These are phyloP conservation scores for Lysiphlebus fabarum DNA, from an alignment of 1,140 invertebrate genomes.

Conservation along the genomic window DNA sequence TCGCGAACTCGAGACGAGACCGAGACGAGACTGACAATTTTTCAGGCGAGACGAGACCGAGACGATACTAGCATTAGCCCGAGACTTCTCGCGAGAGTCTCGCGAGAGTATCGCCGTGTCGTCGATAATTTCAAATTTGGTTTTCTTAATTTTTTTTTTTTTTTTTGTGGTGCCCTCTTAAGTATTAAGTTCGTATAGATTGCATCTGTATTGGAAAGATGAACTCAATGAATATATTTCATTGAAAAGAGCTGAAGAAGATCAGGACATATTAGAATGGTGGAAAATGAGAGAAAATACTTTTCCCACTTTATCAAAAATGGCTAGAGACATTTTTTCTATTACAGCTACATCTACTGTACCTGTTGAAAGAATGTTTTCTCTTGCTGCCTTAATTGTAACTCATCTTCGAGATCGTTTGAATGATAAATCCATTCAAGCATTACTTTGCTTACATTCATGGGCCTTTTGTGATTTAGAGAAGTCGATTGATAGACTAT, in stretches of 20 bases:
- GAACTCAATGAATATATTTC: slow-evolving; percentile 18
- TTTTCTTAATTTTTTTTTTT: too few relatives aligned
- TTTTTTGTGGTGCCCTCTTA: too few relatives aligned
- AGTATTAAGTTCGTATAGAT: too few relatives aligned
- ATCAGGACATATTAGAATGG: slow-evolving; percentile 24
- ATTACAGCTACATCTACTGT: slow-evolving; percentile 23
- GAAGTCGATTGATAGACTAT: too few relatives aligned
- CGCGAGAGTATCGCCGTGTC: too few relatives aligned
- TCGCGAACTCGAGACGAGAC: too few relatives aligned
- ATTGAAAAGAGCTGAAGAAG: slow-evolving; percentile 3
- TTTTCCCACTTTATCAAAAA: slow-evolving; percentile 25
- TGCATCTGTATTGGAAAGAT: slow-evolving; percentile 2
- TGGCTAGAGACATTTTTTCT: slow-evolving; percentile 27
- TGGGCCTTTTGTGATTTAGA: neutral
- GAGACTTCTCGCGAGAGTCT: too few relatives aligned
- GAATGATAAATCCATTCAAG: neutral
- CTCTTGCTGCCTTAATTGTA: slow-evolving; percentile 19
- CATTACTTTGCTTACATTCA: neutral
- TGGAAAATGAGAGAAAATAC: slow-evolving; percentile 16
- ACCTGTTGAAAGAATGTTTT: slow-evolving; percentile 28
- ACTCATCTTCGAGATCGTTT: neutral
- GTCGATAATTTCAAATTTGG: too few relatives aligned
- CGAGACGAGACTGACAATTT: too few relatives aligned
- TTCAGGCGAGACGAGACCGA: too few relatives aligned
- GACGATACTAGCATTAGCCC: too few relatives aligned